phyloP scores from a whole-genome alignment of 2,888 invertebrate genomes.

The Ferrisia virgata region DNA sequence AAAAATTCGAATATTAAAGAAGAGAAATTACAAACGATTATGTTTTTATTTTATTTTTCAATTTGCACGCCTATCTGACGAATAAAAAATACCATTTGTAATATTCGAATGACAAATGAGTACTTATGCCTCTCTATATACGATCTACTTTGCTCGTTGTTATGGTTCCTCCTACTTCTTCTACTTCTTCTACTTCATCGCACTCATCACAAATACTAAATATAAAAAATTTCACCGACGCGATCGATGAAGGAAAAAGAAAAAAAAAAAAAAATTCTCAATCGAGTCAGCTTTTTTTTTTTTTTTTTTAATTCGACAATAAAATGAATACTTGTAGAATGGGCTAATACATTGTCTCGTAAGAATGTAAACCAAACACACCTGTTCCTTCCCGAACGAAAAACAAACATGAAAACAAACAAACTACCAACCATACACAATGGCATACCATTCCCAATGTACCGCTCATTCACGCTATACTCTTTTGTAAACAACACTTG shows the following conservation, averaged over 20 bases:
- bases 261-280: background rate
- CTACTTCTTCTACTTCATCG: too few relatives aligned
- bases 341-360: conserved; percentile 19
- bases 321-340: conserved; percentile 26
- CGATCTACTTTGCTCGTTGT: too few relatives aligned
- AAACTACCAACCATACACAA: conserved; percentile 36
- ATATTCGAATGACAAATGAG: too few relatives aligned
- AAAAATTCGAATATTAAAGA: too few relatives aligned
- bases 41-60: background rate
- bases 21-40: background rate
- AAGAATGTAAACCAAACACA: conserved; percentile 33
- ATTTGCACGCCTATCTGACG: background rate
- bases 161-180: too few relatives aligned
- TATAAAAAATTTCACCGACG: background rate
- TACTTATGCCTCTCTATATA: too few relatives aligned
- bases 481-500: conserved; percentile 41
- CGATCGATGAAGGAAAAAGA: background rate
- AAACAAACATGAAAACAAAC: conserved; percentile 40
- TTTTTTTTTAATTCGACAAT: conserved; percentile 5
- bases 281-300: background rate
- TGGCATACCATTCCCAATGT: conserved; percentile 34
- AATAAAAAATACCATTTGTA: too few relatives aligned
- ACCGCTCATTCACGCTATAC: conserved; percentile 1
- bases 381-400: conserved; percentile 39
- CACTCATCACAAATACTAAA: background rate